A percentile compares a stretch with the other conserved stretches of the same genome.
These are phyloP conservation scores for Melinaea menophilus DNA, from an alignment of 2,888 invertebrate genomes.

Conservation along the genomic window DNA sequence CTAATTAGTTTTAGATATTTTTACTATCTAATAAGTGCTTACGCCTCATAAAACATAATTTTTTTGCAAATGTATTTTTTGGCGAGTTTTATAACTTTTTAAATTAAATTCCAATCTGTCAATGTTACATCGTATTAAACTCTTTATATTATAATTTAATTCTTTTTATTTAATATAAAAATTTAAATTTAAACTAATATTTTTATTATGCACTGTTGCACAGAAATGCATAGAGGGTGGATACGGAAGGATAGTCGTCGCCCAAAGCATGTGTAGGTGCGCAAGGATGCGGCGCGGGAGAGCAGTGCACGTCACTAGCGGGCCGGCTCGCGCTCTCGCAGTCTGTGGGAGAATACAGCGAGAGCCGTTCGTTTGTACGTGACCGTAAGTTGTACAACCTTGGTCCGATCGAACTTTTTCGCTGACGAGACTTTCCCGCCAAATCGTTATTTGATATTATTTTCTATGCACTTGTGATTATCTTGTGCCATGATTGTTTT, in stretches of 20 bases:
- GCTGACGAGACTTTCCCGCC: slow-evolving; percentile 62
- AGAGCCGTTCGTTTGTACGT: slow-evolving; percentile 47
- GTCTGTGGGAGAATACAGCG: slow-evolving; percentile 45
- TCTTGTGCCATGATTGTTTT: slow-evolving; percentile 45
- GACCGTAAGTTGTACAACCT: slow-evolving; percentile 37
- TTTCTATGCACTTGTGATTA: slow-evolving; percentile 42
- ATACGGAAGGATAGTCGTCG: slow-evolving; percentile 37
- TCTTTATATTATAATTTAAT: too few species aligned
- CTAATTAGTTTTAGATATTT: slow-evolving; percentile 17
- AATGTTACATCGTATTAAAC: too few species aligned
- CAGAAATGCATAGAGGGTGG: slow-evolving; percentile 40
- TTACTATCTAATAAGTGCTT: slow-evolving; percentile 16
- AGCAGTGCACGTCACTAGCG: slow-evolving; percentile 43
- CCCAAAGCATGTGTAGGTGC: slow-evolving; percentile 59
- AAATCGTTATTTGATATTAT: slow-evolving; percentile 39
- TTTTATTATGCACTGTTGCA: slow-evolving; percentile 15
- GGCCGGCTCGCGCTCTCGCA: slow-evolving; percentile 61
- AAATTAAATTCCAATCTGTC: too few species aligned
- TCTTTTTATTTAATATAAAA: not conserved
- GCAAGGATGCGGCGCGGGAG: slow-evolving; percentile 65
- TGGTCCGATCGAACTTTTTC: slow-evolving; percentile 63
- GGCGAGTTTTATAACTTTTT: not conserved
- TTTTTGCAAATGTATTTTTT: not conserved
- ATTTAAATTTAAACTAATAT: not conserved
- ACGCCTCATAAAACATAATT: not conserved